A percentile compares a stretch with the other conserved stretches of the same genome.
These are phyloP conservation scores for Menura novaehollandiae DNA, from an alignment of 2,113 vertebrate genomes.

Conservation along the genomic window DNA sequence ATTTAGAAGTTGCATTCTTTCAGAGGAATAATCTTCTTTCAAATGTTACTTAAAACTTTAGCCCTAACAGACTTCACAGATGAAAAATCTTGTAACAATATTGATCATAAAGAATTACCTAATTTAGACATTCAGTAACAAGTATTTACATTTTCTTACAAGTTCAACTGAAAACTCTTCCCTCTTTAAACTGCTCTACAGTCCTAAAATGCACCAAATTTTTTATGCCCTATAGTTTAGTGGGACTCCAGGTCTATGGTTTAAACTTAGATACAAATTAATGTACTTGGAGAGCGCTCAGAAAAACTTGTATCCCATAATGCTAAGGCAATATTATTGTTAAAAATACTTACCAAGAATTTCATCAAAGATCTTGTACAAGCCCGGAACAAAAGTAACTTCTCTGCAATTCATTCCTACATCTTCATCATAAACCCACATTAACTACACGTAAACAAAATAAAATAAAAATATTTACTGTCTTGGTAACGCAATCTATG, in stretches of 20 bases:
- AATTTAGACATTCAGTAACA: not conserved
- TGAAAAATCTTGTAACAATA: not conserved
- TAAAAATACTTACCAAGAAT: constrained; percentile 89
- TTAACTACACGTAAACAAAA: constrained; percentile 76
- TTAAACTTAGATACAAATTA: not conserved
- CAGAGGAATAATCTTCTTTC: not conserved
- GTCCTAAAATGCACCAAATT: not conserved
- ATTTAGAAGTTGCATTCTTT: not conserved
- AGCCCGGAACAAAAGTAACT: constrained; percentile 94
- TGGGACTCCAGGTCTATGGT: not conserved
- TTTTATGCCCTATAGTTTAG: not conserved
- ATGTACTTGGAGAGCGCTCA: not conserved
- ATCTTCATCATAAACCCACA: constrained; percentile 99
- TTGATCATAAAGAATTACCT: not conserved
- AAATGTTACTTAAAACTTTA: not conserved
- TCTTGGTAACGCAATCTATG: not conserved
- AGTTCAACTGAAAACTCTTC: not conserved
- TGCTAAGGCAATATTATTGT: not conserved
- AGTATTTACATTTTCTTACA: not conserved
- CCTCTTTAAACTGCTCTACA: not conserved
- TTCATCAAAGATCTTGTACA: constrained; percentile 99
- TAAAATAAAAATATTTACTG: not conserved
- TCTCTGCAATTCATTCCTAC: constrained; percentile 96
- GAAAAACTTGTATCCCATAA: not conserved
- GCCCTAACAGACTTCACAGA: not conserved